Conservation (phyloP, 2,113 vertebrate species). For the Eulacestoma nigropectus region DNA sequence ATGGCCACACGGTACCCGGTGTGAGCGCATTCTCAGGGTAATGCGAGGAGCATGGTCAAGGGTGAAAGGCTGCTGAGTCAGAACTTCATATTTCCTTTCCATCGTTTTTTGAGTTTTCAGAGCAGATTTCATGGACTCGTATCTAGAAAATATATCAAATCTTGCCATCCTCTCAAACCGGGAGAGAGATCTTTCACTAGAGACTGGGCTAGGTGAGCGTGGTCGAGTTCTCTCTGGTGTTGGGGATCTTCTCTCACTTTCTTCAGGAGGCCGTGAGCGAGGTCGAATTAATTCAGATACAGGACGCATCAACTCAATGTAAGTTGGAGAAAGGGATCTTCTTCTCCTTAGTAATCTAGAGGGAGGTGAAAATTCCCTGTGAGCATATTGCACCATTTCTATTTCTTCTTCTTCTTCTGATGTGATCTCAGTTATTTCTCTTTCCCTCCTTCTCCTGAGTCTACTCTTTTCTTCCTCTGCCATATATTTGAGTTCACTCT, state of each 20-base stretch:
- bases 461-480: slow-evolving; percentile 85
- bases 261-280: slow-evolving; percentile 70
- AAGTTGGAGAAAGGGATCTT: slow-evolving; percentile 92
- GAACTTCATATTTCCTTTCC: slow-evolving; percentile 86
- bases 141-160: slow-evolving; percentile 92
- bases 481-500: slow-evolving; percentile 85
- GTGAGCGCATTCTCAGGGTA: slow-evolving; percentile 93
- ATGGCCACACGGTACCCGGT: slow-evolving; percentile 84
- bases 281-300: slow-evolving; percentile 85
- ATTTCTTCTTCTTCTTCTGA: slow-evolving; percentile 76
- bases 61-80: slow-evolving; percentile 90
- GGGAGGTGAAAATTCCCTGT: slow-evolving; percentile 72
- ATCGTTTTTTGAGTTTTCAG: slow-evolving; percentile 83
- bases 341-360: slow-evolving; percentile 84
- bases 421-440: slow-evolving; percentile 72
- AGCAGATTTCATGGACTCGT: slow-evolving; percentile 91
- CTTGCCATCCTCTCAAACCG: slow-evolving; percentile 87
- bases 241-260: slow-evolving; percentile 78
- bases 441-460: slow-evolving; percentile 76
- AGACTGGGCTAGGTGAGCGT: slow-evolving; percentile 93
- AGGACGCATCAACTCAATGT: slow-evolving; percentile 90
- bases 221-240: slow-evolving; percentile 88
- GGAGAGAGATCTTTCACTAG: slow-evolving; percentile 86
- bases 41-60: slow-evolving; percentile 90
- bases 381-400: slow-evolving; percentile 73